Percentiles rank a stretch among this genome's conserved stretches.
These are phyloP conservation scores for Melanotaenia pygmaea DNA, from an alignment of 2,797 vertebrate species.

Conservation along the genomic window DNA sequence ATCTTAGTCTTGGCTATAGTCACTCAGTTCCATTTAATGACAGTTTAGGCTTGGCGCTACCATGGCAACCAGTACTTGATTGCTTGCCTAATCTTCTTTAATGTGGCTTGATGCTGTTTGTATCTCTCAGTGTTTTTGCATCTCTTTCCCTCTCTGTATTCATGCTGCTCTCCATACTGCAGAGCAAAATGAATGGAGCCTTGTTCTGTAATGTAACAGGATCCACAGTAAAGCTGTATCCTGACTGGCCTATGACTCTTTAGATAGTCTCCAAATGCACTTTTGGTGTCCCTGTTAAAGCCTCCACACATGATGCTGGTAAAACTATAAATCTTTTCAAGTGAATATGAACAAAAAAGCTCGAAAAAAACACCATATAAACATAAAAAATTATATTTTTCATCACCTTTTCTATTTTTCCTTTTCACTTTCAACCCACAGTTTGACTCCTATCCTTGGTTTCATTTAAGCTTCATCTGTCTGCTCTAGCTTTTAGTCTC, in stretches of 20 bases:
- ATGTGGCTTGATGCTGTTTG: constrained; percentile 79
- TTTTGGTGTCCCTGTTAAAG: constrained; percentile 23
- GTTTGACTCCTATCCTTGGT: not conserved
- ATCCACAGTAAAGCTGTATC: constrained; percentile 29
- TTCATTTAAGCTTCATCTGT: constrained; percentile 10
- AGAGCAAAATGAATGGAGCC: constrained; percentile 16
- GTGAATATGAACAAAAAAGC: not conserved
- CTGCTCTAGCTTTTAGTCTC: constrained; percentile 16
- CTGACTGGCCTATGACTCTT: constrained; percentile 35
- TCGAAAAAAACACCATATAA: constrained; percentile 1
- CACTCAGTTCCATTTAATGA: constrained; percentile 74
- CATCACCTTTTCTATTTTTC: not conserved
- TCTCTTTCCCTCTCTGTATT: constrained; percentile 11
- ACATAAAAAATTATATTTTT: not conserved
- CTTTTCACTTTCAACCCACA: constrained; percentile 21
- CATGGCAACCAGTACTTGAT: constrained; percentile 80
- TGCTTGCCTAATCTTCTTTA: constrained; percentile 83
- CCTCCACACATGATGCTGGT: not conserved
- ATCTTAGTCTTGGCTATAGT: constrained; percentile 65
- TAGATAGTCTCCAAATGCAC: constrained; percentile 24
- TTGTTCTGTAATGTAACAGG: constrained; percentile 17
- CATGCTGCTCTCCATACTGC: constrained; percentile 17
- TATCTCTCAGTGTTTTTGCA: constrained; percentile 58
- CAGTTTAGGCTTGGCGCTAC: constrained; percentile 77
- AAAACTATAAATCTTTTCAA: not conserved